Conservation (phyloP, 2,888 invertebrate species). For the Dryococelus australis region DNA sequence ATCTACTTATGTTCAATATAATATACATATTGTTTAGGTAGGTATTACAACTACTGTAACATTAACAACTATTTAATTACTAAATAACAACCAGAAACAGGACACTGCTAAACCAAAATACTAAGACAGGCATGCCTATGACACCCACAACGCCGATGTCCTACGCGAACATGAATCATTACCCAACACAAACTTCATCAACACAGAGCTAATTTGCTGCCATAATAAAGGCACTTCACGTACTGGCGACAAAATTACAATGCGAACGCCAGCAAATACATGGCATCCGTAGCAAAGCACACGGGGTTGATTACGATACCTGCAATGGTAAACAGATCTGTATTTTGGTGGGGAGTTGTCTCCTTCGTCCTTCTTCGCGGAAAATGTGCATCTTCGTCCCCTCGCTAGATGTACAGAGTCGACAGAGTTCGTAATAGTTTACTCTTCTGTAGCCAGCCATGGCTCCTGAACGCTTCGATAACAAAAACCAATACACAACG, state of each 20-base stretch:
- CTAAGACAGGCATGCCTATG: neutral
- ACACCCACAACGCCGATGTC: neutral
- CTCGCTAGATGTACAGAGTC: slow-evolving; percentile 72
- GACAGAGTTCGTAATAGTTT: slow-evolving; percentile 74
- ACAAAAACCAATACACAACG: slow-evolving; percentile 29
- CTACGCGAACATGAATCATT: neutral
- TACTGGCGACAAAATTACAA: neutral
- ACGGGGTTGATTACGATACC: slow-evolving; percentile 55
- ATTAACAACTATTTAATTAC: too few species aligned
- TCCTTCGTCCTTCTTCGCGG: slow-evolving; percentile 69
- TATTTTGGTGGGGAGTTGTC: slow-evolving; percentile 71
- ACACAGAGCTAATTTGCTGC: neutral
- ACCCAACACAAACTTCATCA: neutral
- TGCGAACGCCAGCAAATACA: neutral
- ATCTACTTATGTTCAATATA: too few species aligned
- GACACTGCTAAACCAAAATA: neutral
- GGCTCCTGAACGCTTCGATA: slow-evolving; percentile 26
- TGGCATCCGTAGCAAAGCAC: neutral
- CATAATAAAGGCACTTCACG: neutral
- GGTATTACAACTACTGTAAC: too few species aligned
- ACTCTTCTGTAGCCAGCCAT: slow-evolving; percentile 75
- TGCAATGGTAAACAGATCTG: slow-evolving; percentile 69
- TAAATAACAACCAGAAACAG: too few species aligned
- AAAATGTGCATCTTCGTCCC: slow-evolving; percentile 72
- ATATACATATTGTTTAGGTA: too few species aligned